Evolutionary conservation across 2,888 invertebrate species (phyloP).

Genomic region (Onthophagus sagittarius): DNA sequence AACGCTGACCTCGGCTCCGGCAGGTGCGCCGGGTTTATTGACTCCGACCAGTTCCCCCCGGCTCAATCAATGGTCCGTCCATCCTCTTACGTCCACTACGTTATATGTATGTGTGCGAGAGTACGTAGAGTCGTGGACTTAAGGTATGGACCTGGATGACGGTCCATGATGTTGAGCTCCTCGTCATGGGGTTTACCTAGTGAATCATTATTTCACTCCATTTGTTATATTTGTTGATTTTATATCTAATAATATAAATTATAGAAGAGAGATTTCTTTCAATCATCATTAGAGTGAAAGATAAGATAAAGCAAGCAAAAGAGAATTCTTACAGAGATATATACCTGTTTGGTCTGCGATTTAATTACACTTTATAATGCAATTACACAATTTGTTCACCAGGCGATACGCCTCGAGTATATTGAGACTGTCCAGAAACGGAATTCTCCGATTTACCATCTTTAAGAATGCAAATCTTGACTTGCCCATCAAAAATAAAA

Average conservation of each 20-base stretch:
- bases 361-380: constrained; percentile 8
- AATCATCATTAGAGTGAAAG: background rate
- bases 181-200: too few species aligned
- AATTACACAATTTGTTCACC: constrained; percentile 8
- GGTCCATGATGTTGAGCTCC: too few species aligned
- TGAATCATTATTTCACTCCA: too few species aligned
- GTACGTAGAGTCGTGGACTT: too few species aligned
- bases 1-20: constrained; percentile 47
- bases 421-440: background rate
- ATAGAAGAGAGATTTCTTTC: too few species aligned
- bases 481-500: too few species aligned
- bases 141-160: too few species aligned
- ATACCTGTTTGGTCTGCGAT: constrained; percentile 3
- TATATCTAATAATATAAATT: too few species aligned
- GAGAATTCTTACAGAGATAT: background rate
- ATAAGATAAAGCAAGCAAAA: background rate
- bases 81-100: background rate
- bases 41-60: constrained; percentile 42
- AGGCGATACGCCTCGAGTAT: background rate
- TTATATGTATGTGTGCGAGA: too few species aligned
- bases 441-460: too few species aligned
- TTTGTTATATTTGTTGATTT: too few species aligned
- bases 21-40: constrained; percentile 52
- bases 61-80: constrained; percentile 35
- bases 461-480: too few species aligned